Conservation (phyloP, 2,113 vertebrate genomes). For the Spea bombifrons region DNA sequence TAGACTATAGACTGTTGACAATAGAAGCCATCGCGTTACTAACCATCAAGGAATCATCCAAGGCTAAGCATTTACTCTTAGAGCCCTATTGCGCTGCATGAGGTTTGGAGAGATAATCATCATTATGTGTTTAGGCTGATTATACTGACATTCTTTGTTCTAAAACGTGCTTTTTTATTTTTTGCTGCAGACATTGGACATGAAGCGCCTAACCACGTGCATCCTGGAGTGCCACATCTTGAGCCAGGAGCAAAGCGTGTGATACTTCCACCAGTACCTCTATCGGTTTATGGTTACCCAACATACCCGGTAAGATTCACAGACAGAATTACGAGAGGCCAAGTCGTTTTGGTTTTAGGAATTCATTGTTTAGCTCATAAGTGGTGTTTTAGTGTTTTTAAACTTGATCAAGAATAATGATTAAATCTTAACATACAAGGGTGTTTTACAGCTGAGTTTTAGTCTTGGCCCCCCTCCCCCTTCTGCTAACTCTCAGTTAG, state of each 20-base stretch:
- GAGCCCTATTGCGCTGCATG: no score
- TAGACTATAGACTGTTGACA: no score
- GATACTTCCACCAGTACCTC: slow-evolving; percentile 63
- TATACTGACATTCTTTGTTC: slow-evolving; percentile 50
- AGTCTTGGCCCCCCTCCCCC: neutral
- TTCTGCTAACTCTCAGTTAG: neutral
- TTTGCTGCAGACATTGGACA: slow-evolving; percentile 67
- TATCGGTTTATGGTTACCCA: slow-evolving; percentile 54
- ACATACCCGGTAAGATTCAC: slow-evolving; percentile 65
- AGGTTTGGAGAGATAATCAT: no score
- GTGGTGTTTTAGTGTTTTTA: neutral
- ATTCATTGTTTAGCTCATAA: neutral
- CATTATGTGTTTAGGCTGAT: no score
- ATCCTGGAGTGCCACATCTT: slow-evolving; percentile 65
- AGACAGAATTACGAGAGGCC: neutral
- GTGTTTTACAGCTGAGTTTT: no score
- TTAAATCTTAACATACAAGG: no score
- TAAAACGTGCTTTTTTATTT: slow-evolving; percentile 54
- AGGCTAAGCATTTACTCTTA: no score
- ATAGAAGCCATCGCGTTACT: no score
- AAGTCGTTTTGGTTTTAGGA: slow-evolving; percentile 16
- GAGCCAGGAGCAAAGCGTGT: slow-evolving; percentile 67
- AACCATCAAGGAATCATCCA: no score
- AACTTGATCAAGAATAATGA: no score
- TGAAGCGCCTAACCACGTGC: slow-evolving; percentile 68